Evolutionary conservation across 2,113 vertebrate species (phyloP).

Genomic region (Myotis davidii): DNA sequence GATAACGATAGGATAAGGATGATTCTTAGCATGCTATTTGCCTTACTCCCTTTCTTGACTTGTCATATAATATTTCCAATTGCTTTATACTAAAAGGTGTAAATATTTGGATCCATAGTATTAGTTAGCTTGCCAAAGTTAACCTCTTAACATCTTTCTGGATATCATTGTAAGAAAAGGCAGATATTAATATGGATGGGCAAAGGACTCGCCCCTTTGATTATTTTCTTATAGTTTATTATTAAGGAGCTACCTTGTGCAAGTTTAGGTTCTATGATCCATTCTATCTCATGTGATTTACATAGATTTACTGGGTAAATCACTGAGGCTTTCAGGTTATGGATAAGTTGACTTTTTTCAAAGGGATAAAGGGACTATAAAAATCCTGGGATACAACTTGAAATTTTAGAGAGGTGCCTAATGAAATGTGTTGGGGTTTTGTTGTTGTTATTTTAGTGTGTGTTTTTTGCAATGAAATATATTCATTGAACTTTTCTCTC

Average conservation of each 20-base stretch:
- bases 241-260: neutral
- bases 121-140: neutral
- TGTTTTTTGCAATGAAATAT: neutral
- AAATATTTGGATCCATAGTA: neutral
- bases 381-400: neutral
- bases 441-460: too few relatives aligned
- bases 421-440: neutral
- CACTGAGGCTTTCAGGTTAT: neutral
- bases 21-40: neutral
- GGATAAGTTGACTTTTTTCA: neutral
- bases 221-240: neutral
- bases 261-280: neutral
- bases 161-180: neutral
- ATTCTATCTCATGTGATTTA: neutral
- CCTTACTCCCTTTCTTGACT: neutral
- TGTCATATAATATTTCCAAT: neutral
- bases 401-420: neutral
- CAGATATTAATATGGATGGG: neutral
- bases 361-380: accelerated
- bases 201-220: neutral
- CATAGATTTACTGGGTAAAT: neutral
- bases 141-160: neutral
- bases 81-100: neutral
- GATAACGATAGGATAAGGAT: neutral
- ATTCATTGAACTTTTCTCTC: neutral